Evolutionary conservation across 2,113 vertebrate species (phyloP).

Genomic region (Equus quagga): DNA sequence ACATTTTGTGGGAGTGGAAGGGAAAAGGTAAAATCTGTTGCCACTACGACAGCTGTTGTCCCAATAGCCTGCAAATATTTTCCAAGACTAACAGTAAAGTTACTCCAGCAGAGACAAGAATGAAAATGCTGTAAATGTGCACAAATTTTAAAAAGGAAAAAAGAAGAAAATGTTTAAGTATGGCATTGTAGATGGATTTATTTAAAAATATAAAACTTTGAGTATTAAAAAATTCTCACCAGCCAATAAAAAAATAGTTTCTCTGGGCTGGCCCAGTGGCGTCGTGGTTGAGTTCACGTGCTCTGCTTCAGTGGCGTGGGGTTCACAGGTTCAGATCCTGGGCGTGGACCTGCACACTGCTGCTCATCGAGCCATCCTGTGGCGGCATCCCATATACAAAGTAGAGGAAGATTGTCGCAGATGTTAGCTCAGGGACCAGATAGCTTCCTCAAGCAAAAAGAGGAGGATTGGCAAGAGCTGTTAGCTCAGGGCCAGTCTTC

Average conservation of each 20-base stretch:
- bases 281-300: no score
- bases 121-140: background rate
- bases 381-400: no score
- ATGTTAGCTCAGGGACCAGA: no score
- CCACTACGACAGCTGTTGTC: background rate
- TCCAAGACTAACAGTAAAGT: background rate
- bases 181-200: background rate
- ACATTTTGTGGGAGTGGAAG: background rate
- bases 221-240: background rate
- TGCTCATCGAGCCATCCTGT: no score
- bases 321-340: no score
- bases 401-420: no score
- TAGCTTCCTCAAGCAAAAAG: no score
- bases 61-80: background rate
- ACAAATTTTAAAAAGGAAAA: background rate
- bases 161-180: background rate
- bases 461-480: no score
- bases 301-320: no score
- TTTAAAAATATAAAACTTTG: conserved; percentile 9
- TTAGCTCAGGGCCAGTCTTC: no score
- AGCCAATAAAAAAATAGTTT: background rate
- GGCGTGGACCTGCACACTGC: no score
- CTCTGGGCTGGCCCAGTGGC: background rate
- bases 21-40: background rate
- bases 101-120: background rate